Base-by-base conservation (phyloP, 2,888 invertebrate species). In the Carcina quercana region DNA sequence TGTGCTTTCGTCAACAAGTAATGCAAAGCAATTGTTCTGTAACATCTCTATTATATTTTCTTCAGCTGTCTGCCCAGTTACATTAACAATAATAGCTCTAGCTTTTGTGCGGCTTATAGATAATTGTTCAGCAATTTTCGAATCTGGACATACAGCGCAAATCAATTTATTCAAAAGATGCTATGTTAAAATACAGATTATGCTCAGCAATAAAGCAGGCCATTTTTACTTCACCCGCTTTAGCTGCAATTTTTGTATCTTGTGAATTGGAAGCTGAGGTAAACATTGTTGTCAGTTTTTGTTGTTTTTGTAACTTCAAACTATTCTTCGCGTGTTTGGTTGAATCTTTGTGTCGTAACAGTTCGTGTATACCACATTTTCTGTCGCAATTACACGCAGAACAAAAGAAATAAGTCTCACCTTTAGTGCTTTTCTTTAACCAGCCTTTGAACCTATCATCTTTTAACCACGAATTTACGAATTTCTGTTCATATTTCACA, bases 1-100 rank as follows among this genome's bases (percentile, higher is more conserved):
- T 10, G 37, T 42, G 22, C 38, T 40, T 34, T 47, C 43, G 30
- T 43, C 45, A 15, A 43, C 30, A 12, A 45, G 15, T 6, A 45
- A 32, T 7, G 40, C 38, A 34, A 45, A 45, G 32, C 40, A 42
- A 22, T 26, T 37, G 5, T 15, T 35, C 32, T 21, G 32, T 20
- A 38, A 32, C 15, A 37, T 24, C 24, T 14, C 27, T 26, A 34
- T 15, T 29, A 17, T 13, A 17, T 27, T 38, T 25, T 38, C 33
- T 36, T 31, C 32, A 28, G 15, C 40, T 12, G 32, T 32, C 27
- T 15, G 20, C 20, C 42, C 42, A 4, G 37, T 36, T 3, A 45
- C 40, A 34, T 32, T 35, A 34, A 26, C 37, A 8, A 37, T 10
- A 8, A 42, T 37, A 13, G 25, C 29, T 15, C 35, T 35, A n/a